Base-by-base conservation (phyloP, 2,113 vertebrate genomes). In the Myotis brandtii region DNA sequence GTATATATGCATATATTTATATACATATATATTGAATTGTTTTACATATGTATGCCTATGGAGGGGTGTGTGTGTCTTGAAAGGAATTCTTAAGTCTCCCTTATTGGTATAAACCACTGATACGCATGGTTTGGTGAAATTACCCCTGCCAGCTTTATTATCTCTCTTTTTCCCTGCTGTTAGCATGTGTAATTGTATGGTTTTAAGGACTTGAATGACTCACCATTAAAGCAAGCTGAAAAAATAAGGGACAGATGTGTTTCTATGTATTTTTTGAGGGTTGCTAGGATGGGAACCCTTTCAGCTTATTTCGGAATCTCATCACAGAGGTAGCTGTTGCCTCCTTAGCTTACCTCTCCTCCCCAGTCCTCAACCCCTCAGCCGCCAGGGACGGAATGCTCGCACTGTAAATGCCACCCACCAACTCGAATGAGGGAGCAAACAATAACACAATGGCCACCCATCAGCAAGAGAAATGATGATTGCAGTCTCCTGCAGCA, bases 191-290 rank as follows among this genome's bases (percentile, higher is more conserved):
- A 97, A 98, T 98, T 97, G 97, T 93, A 97, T 95, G 97, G 97
- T 97, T 97, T 97, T 96, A 97, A 97, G 88, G 97, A 97, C 96
- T 95, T 97, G 95, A 97, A 97, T 97, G 97, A 98, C 96, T 98
- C 97, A 98, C 95, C 95, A 96, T 98, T 97, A 96, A 97, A 97
- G 94, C 96, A 97, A 97, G 97, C 97, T 98, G 97, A 96, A 97
- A 97, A 97, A 97, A 98, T 97, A 97, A 97, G 95, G 97, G 97
- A 96, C 97, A 98, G 97, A 97, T 98, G 97, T 97, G 96, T 97
- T 98, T 98, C 96, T 96, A 96, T 97, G 96, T 96, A 95, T 97
- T 96, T 98, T 97, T 80, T 94, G 86, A 98, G 91, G 93, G 97
- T 97, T 98, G 97, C 97, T 98, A 97, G 94, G 97, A 96, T 79